These are phyloP conservation scores for Acrocera orbiculus DNA, from an alignment of 2,888 invertebrate species.

Conservation along the genomic window DNA sequence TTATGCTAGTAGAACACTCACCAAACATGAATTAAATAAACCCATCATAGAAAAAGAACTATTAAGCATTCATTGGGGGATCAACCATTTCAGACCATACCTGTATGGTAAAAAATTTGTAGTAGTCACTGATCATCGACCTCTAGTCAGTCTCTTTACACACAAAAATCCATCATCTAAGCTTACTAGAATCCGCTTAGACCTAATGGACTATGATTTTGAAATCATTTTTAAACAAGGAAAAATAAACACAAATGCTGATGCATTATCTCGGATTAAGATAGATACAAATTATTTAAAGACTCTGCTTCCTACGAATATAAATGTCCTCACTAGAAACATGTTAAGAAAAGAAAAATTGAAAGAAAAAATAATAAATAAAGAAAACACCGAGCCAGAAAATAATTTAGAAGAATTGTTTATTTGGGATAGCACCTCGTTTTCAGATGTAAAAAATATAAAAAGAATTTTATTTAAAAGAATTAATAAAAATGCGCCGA, in stretches of 20 bases:
- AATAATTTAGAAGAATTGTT: too few relatives aligned
- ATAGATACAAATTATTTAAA: conserved; percentile 1
- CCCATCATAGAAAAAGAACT: conserved; percentile 18
- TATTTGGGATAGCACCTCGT: conserved; percentile 4
- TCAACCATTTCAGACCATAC: conserved; percentile 18
- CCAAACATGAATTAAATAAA: conserved; percentile 16
- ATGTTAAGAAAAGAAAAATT: neutral
- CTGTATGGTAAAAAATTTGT: conserved; percentile 17
- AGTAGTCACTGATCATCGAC: conserved; percentile 19
- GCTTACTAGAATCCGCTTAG: conserved; percentile 17
- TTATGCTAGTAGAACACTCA: conserved; percentile 16
- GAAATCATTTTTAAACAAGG: conserved; percentile 14
- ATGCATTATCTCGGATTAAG: conserved; percentile 5
- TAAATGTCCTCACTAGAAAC: neutral
- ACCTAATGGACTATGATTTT: conserved; percentile 17
- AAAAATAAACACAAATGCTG: conserved; percentile 11
- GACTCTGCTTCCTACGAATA: conserved; percentile 1
- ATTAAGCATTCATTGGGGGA: conserved; percentile 12
- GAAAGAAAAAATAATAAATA: neutral
- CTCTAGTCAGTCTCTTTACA: conserved; percentile 14
- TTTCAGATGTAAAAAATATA: conserved; percentile 1
- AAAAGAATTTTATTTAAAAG: neutral
- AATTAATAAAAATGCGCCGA: too few relatives aligned
- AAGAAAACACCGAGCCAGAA: neutral
- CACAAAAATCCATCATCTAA: conserved; percentile 16